Evolutionary conservation across 2,113 vertebrate species (phyloP).

Genomic region (Leucosticte australis): DNA sequence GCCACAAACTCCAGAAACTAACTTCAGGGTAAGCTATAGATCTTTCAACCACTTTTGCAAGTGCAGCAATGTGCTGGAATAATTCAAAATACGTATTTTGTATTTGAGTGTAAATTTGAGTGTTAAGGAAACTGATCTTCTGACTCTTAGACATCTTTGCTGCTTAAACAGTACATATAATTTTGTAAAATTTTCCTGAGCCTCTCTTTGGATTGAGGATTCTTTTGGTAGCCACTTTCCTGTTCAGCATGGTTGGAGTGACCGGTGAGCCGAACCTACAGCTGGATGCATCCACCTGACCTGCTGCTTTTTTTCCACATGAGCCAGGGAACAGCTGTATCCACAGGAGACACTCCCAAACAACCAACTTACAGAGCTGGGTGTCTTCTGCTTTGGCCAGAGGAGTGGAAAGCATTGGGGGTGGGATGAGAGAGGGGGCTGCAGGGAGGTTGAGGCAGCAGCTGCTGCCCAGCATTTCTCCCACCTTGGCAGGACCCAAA

Average conservation of each 20-base stretch:
- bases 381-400: constrained; percentile 43
- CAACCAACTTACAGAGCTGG: constrained; percentile 39
- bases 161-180: constrained; percentile 24
- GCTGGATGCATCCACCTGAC: constrained; percentile 50
- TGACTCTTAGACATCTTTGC: constrained; percentile 51
- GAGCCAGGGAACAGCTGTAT: constrained; percentile 53
- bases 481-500: constrained; percentile 55
- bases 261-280: constrained; percentile 38
- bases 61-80: constrained; percentile 37
- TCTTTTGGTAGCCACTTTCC: constrained; percentile 18
- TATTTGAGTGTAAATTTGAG: constrained; percentile 62
- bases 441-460: constrained; percentile 52
- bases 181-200: constrained; percentile 20
- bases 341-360: constrained; percentile 29
- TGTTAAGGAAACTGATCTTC: constrained; percentile 41
- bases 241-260: constrained; percentile 35
- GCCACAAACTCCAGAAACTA: constrained; percentile 83
- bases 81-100: constrained; percentile 49
- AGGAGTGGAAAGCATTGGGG: constrained; percentile 27
- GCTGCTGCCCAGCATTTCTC: constrained; percentile 30
- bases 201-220: constrained; percentile 47
- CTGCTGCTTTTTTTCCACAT: constrained; percentile 55
- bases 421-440: constrained; percentile 32
- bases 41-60: constrained; percentile 65
- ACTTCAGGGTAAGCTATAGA: constrained; percentile 83